phyloP scores from a whole-genome alignment of 2,888 invertebrate species.

The Zaprionus bogoriensis region DNA sequence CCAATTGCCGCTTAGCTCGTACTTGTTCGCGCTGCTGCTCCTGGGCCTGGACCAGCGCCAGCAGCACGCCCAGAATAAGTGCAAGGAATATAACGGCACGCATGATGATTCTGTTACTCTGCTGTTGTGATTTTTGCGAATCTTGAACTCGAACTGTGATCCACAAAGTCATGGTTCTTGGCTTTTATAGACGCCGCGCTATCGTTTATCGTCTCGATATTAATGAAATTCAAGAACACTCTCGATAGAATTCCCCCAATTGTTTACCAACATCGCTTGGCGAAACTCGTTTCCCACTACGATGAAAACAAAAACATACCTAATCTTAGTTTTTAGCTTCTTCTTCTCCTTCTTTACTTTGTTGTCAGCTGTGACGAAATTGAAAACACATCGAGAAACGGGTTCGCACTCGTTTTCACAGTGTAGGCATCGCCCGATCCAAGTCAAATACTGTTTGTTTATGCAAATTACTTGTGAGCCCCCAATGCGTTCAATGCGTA shows the following conservation, averaged over 20 bases:
- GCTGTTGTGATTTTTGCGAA: constrained; percentile 25
- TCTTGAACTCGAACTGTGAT: constrained; percentile 47
- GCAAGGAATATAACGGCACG: constrained; percentile 47
- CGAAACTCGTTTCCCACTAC: constrained; percentile 35
- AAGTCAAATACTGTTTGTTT: constrained; percentile 29
- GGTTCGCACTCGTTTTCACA: constrained; percentile 19
- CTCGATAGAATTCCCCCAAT: constrained; percentile 47
- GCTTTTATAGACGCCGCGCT: constrained; percentile 52
- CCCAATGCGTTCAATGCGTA: no score
- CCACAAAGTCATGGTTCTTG: neutral
- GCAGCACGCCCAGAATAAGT: constrained; percentile 42
- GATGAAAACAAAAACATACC: constrained; percentile 22
- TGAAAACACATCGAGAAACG: constrained; percentile 13
- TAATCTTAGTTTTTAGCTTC: constrained; percentile 15
- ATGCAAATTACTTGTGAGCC: constrained; percentile 28
- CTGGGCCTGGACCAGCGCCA: constrained; percentile 38
- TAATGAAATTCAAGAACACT: constrained; percentile 72
- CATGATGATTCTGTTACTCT: constrained; percentile 31
- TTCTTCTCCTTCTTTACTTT: constrained; percentile 8
- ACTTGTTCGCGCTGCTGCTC: constrained; percentile 21
- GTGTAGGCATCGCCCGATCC: neutral
- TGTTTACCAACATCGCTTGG: constrained; percentile 35
- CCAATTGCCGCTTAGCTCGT: constrained; percentile 52
- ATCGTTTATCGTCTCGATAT: constrained; percentile 52
- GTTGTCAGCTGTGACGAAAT: constrained; percentile 16